phyloP scores from a whole-genome alignment of 1,140 invertebrate species.

The Asobara japonica region DNA sequence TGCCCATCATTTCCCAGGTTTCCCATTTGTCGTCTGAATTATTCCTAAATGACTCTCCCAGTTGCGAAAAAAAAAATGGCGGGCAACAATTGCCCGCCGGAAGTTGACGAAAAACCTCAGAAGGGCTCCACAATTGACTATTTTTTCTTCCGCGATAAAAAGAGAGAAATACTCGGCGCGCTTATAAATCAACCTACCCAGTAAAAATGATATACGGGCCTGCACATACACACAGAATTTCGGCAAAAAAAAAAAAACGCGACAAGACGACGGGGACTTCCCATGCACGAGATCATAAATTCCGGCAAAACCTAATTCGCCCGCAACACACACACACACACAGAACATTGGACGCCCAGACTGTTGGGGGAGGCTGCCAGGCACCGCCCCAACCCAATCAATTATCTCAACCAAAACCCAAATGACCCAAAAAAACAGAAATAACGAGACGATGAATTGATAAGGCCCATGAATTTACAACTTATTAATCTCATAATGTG shows the following conservation, averaged over 20 bases:
- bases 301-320: neutral
- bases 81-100: no score
- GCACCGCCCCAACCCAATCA: slow-evolving; percentile 50
- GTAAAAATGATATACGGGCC: slow-evolving; percentile 31
- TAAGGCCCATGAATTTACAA: slow-evolving; percentile 10
- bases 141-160: slow-evolving; percentile 5
- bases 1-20: no score
- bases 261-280: neutral
- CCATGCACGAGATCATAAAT: neutral
- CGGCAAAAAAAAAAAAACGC: slow-evolving; percentile 15
- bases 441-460: neutral
- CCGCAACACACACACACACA: neutral
- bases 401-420: slow-evolving; percentile 18
- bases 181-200: slow-evolving; percentile 42
- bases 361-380: slow-evolving; percentile 49
- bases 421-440: neutral
- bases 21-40: no score
- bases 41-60: no score
- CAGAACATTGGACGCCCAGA: neutral
- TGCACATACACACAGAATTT: slow-evolving; percentile 30
- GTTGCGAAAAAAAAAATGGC: neutral
- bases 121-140: neutral
- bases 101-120: no score
- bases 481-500: slow-evolving; percentile 13
- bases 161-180: slow-evolving; percentile 54